phyloP scores from a whole-genome alignment of 1,140 invertebrate species.

The Drosophila bocki region DNA sequence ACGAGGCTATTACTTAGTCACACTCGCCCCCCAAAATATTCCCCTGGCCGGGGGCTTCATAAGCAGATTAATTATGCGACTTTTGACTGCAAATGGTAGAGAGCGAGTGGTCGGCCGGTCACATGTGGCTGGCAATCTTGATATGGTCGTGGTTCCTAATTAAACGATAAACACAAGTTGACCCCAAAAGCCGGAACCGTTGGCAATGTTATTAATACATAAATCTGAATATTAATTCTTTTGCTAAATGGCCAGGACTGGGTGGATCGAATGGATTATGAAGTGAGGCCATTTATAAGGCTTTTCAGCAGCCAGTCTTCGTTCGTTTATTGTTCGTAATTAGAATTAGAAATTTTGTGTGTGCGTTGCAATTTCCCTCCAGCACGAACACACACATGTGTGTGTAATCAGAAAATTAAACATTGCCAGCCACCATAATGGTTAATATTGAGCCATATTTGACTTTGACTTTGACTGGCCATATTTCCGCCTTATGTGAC shows the following conservation, averaged over 20 bases:
- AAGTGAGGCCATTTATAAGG: constrained; percentile 64
- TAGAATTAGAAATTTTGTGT: constrained; percentile 79
- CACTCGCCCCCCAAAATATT: constrained; percentile 43
- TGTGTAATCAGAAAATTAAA: constrained; percentile 72
- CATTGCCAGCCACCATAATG: constrained; percentile 62
- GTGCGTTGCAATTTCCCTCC: constrained; percentile 51
- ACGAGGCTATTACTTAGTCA: constrained; percentile 77
- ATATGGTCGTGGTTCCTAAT: constrained; percentile 62
- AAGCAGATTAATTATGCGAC: constrained; percentile 80
- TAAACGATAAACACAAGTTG: constrained; percentile 79
- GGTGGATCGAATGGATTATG: constrained; percentile 62
- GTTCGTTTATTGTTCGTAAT: constrained; percentile 74
- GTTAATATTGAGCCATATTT: constrained; percentile 59
- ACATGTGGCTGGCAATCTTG: constrained; percentile 59
- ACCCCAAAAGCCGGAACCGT: constrained; percentile 40
- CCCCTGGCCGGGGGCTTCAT: constrained; percentile 40
- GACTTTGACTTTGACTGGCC: constrained; percentile 51
- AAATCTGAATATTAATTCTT: constrained; percentile 80
- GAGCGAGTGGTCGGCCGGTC: constrained; percentile 14
- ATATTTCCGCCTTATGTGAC: constrained; percentile 65
- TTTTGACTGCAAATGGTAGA: constrained; percentile 57
- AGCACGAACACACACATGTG: constrained; percentile 39
- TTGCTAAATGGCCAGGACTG: constrained; percentile 20
- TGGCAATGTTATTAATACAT: constrained; percentile 77
- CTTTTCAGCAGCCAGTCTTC: constrained; percentile 57